Evolutionary conservation across 2,113 vertebrate genomes (phyloP).

Genomic region (Hystrix brachyura): DNA sequence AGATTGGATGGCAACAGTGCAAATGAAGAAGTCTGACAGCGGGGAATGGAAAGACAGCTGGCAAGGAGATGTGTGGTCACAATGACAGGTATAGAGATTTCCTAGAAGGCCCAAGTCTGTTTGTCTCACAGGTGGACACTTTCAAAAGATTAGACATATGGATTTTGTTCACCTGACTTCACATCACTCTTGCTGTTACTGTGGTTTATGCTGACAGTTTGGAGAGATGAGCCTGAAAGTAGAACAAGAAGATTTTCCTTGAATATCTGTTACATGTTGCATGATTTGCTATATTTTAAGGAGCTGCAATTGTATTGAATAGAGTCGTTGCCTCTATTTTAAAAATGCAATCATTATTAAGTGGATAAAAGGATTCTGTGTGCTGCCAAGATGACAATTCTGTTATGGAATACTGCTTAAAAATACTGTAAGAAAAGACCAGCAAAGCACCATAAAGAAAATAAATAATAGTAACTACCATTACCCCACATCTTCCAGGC

Average conservation of each 20-base stretch:
- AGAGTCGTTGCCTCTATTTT: conserved; percentile 8
- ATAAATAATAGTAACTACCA: background rate
- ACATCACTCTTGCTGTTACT: background rate
- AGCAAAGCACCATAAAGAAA: background rate
- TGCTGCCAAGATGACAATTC: background rate
- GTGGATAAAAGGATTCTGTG: background rate
- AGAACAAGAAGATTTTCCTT: background rate
- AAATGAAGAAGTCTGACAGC: background rate
- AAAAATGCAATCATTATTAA: background rate
- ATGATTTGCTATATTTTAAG: background rate
- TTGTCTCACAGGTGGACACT: background rate
- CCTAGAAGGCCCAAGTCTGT: background rate
- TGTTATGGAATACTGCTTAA: background rate
- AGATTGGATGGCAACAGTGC: background rate
- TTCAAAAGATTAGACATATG: background rate
- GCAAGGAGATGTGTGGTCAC: rapidly evolving
- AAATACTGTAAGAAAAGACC: background rate
- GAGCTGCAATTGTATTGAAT: background rate
- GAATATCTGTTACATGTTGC: background rate
- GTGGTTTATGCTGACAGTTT: background rate
- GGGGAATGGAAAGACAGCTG: background rate
- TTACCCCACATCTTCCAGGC: background rate
- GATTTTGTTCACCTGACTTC: background rate
- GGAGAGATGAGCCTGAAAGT: background rate
- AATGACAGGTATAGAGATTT: background rate